Evolutionary conservation across 2,797 vertebrate species (phyloP), one percentile per base, ranked within the genome.

Genomic region (Sphenopsis melanotis): DNA sequence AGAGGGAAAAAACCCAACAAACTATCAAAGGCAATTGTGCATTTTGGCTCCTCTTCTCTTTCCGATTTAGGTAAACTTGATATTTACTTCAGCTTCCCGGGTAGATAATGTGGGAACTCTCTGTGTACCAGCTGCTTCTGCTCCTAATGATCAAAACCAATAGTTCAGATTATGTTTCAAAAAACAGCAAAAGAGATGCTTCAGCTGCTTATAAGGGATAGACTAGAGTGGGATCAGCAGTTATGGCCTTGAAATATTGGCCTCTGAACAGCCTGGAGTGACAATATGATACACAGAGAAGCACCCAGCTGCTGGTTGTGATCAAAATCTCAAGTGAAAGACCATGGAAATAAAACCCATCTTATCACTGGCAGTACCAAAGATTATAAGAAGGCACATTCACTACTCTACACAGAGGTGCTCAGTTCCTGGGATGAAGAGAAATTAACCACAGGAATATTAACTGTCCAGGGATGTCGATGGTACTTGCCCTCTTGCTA

Each of bases 141-240:
- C 68, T 94, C 69, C 71, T 13, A 34, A 87, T 76, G 84, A 92
- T 95, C 88, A 85, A 95, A 96, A 78, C 34, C 68, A 88, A 41
- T 74, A 82, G 34, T 47, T 87, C 61, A 90, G 42, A 79, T 83
- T 87, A 93, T 68, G 71, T 87, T 94, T 94, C 71, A 78, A 63
- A 90, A 87, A 85, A 56, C 47, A 90, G 59, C 44, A 63, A 83
- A 94, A 94, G 85, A 68, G 32, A 87, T 18, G 44, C 49, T 95
- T 91, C 90, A 93, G 55, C 88, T 93, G 72, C 70, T 94, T 75
- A 22, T 93, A 88, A 94, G 74, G 50, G 79, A 87, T 86, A 74
- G 80, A 50, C 82, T 71, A 53, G 59, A 52, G 17, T n/a, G 55
- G 64, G 77, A 75, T 89, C 86, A 81, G 66, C 74, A 75, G 72